Evolutionary conservation across 2,797 vertebrate genomes (phyloP).

Genomic region (Hydrophis major): DNA sequence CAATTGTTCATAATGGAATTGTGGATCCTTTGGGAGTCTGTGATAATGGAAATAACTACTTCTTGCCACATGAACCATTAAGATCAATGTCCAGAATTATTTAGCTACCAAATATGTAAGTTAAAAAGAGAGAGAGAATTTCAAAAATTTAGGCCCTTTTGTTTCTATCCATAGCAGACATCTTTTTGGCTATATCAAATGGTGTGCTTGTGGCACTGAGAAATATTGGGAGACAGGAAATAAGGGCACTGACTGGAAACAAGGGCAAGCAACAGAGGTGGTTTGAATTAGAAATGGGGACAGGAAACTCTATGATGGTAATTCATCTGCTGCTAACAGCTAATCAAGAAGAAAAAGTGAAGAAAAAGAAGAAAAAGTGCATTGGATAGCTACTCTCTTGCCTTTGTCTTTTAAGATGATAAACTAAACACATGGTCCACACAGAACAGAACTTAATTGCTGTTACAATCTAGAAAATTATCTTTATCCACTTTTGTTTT

Average conservation of each 20-base stretch:
- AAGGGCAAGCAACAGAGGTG: not conserved
- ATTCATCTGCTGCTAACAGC: not conserved
- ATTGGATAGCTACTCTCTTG: not conserved
- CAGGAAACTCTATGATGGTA: not conserved
- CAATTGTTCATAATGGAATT: not conserved
- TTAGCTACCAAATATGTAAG: not conserved
- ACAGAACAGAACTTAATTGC: not conserved
- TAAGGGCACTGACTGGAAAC: not conserved
- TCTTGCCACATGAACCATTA: not conserved
- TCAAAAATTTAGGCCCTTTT: not conserved
- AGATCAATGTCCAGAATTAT: not conserved
- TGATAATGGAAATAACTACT: not conserved
- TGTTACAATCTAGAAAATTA: not conserved
- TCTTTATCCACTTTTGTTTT: not conserved
- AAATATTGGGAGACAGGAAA: not conserved
- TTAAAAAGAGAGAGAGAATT: not conserved
- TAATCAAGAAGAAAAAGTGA: not conserved
- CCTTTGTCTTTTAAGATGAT: not conserved
- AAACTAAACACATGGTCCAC: not conserved
- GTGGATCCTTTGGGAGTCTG: not conserved
- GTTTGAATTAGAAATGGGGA: not conserved
- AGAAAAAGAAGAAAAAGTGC: not conserved
- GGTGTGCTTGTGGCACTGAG: not conserved
- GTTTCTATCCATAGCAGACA: not conserved
- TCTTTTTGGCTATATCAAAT: not conserved